phyloP scores from a whole-genome alignment of 2,888 invertebrate species.

The Chorisops tibialis region DNA sequence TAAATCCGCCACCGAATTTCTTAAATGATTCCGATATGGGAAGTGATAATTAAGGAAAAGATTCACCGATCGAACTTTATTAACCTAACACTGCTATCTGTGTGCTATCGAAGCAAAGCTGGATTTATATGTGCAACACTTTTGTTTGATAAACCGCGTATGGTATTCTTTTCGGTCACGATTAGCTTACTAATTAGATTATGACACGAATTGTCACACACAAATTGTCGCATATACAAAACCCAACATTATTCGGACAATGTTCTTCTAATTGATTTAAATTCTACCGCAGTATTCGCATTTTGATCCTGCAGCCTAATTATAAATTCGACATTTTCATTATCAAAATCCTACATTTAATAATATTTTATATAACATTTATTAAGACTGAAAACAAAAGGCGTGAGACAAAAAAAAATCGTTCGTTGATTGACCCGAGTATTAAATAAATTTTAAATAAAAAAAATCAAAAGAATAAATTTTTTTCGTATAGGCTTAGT shows the following conservation, averaged over 20 bases:
- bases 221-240: too few species aligned
- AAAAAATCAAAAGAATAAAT: background rate
- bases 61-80: too few species aligned
- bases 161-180: too few species aligned
- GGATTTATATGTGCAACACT: too few species aligned
- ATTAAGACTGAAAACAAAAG: background rate
- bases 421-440: too few species aligned
- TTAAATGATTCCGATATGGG: constrained; percentile 68
- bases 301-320: too few species aligned
- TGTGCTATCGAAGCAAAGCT: too few species aligned
- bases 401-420: background rate
- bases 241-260: background rate
- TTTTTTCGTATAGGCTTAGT: background rate
- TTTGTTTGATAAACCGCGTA: too few species aligned
- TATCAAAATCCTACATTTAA: background rate
- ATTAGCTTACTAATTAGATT: too few species aligned
- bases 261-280: background rate
- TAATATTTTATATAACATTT: background rate
- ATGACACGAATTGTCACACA: too few species aligned
- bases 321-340: too few species aligned
- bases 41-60: constrained; percentile 42
- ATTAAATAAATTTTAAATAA: background rate
- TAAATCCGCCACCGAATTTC: constrained; percentile 71
- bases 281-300: background rate
- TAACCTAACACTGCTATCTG: too few species aligned